A percentile compares a stretch with the other conserved stretches of the same genome.
Evolutionary conservation across 2,797 vertebrate genomes (phyloP).

Genomic region (Heterohyrax brucei): DNA sequence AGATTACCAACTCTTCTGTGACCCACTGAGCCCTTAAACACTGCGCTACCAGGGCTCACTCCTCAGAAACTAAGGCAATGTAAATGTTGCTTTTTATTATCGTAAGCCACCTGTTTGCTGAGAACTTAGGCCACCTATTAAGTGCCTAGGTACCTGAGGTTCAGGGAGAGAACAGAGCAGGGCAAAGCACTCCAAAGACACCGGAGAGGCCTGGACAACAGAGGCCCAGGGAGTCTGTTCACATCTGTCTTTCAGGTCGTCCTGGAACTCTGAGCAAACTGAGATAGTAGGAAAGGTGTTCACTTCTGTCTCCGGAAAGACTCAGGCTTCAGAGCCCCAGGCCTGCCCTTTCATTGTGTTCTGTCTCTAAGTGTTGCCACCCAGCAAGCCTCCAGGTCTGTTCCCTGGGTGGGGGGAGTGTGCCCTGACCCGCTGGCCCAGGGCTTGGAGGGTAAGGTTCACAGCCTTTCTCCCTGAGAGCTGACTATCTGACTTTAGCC

Average conservation of each 20-base stretch:
- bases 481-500: not conserved
- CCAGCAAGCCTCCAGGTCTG: constrained; percentile 22
- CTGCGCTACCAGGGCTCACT: not conserved
- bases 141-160: not conserved
- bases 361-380: constrained; percentile 70
- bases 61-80: not conserved
- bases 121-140: constrained; percentile 44
- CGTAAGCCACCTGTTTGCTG: constrained; percentile 49
- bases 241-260: not conserved
- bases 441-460: not conserved
- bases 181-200: not conserved
- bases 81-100: constrained; percentile 16
- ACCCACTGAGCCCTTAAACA: too few relatives aligned
- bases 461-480: not conserved
- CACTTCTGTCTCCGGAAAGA: constrained; percentile 55
- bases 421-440: constrained; percentile 42
- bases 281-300: constrained; percentile 28
- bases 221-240: not conserved
- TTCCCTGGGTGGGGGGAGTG: not conserved
- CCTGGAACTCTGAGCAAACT: constrained; percentile 39
- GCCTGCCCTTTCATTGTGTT: constrained; percentile 70
- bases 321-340: not conserved
- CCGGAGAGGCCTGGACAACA: not conserved
- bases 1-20: too few relatives aligned
- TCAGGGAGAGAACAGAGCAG: not conserved